Evolutionary conservation across 2,113 vertebrate genomes (phyloP), one percentile per base, ranked within the genome.

Genomic region (Nothobranchius kuhntae): DNA sequence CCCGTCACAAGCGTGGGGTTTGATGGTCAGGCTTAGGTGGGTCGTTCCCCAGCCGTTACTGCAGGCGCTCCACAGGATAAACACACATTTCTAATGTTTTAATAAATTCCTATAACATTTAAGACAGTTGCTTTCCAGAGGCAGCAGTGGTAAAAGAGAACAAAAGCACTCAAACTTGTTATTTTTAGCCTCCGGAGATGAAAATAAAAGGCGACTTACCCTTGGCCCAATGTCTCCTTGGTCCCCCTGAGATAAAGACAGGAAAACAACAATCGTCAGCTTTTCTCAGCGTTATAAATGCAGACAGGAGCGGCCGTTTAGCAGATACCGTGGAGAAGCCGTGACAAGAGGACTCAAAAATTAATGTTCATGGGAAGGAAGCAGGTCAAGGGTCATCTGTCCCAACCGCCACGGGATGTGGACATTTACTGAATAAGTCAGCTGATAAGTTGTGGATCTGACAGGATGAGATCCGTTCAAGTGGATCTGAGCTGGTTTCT

Each of bases 221-320:
- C 94, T 88, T 0, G 96, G 95, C 61, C 96, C 96, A 0, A 92
- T 48, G 78, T 98, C 94, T 87, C 96, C 96, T 72, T 94, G 92
- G 86, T 95, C 94, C 77, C 96, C 96, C 96, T 98, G 89, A 0
- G 61, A 78, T 69, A 89, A 51, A 51, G 76, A 82, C 62, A 83
- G 47, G 69, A 77, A 89, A 78, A 78, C 30, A 88, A 64, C 44
- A 50, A 48, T 61, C 79, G 76, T 87, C 68, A 88, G 83, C 15
- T 53, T 30, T 59, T 79, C 71, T 73, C 82, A 64, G 13, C 0
- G 8, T 44, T 68, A 71, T 48, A 71, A 54, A 53, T 17, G 35
- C 52, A 71, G 56, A 53, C 24, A 38, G 24, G 13, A 57, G 0
- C 65, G 75, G 38, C 4, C 38, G 9, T 40, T 7, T 6, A 7